Evolutionary conservation across 2,113 vertebrate species (phyloP).

Genomic region (Austrofundulus limnaeus): DNA sequence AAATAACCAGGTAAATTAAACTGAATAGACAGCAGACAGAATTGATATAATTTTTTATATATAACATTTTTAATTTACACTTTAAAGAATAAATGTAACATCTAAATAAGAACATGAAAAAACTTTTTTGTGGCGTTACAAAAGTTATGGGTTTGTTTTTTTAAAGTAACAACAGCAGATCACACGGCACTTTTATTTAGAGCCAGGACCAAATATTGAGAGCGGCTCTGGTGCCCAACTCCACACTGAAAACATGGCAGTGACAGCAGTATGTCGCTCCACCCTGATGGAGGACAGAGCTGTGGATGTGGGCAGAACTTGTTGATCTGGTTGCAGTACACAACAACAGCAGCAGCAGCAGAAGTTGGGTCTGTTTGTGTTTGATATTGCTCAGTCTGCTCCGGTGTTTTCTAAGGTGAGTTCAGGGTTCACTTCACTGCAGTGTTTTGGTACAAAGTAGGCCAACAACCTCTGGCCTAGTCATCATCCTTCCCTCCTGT

Average conservation of each 20-base stretch:
- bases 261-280: constrained; percentile 28
- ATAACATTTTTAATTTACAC: constrained; percentile 36
- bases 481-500: constrained; percentile 93
- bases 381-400: constrained; percentile 3
- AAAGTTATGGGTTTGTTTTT: constrained; percentile 20
- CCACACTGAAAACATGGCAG: constrained; percentile 35
- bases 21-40: constrained; percentile 33
- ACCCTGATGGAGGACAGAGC: constrained; percentile 7
- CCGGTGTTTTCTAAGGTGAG: not conserved
- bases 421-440: constrained; percentile 12
- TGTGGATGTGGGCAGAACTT: not conserved
- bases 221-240: constrained; percentile 1
- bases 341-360: no score
- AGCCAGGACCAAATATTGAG: constrained; percentile 1
- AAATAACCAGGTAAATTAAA: no score
- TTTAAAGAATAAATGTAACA: constrained; percentile 13
- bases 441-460: not conserved
- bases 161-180: constrained; percentile 23
- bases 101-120: constrained; percentile 31
- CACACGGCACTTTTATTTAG: not conserved
- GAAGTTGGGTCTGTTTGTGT: not conserved
- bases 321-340: not conserved
- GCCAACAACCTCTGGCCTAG: constrained; percentile 55
- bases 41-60: constrained; percentile 42
- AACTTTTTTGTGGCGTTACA: constrained; percentile 11